phyloP scores from a whole-genome alignment of 2,113 vertebrate genomes.

The Elaphurus davidianus region DNA sequence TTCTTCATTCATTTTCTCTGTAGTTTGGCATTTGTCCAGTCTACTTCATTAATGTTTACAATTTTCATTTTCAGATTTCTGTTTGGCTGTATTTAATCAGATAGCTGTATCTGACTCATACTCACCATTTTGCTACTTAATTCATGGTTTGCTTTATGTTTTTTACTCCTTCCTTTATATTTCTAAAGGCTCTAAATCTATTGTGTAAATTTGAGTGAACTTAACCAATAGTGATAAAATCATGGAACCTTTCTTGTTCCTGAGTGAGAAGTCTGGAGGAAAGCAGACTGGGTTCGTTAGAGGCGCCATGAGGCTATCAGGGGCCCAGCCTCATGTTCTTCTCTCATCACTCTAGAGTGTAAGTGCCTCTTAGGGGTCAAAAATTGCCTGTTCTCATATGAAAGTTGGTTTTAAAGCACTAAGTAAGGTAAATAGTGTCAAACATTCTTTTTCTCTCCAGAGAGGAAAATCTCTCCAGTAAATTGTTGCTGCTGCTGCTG shows the following conservation, averaged over 20 bases:
- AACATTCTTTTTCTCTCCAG: not conserved
- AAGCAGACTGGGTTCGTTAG: not conserved
- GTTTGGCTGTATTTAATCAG: not conserved
- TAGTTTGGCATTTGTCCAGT: not conserved
- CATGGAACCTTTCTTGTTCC: not conserved
- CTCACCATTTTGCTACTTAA: not conserved
- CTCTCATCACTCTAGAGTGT: not conserved
- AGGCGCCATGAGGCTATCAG: not conserved
- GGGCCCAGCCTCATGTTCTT: not conserved
- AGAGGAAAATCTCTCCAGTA: not conserved
- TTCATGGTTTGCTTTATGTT: not conserved
- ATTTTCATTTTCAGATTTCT: conserved; percentile 12
- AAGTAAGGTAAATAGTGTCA: not conserved
- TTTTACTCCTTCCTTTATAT: not conserved
- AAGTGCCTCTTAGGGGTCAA: not conserved
- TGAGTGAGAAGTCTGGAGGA: not conserved
- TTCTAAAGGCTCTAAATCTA: not conserved
- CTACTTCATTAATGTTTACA: not conserved
- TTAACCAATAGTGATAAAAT: not conserved
- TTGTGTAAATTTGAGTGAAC: not conserved
- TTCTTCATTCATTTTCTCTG: not conserved
- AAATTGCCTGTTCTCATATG: not conserved
- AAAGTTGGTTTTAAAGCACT: not conserved
- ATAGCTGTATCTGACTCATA: not conserved
- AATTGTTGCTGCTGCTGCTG: not conserved